phyloP scores from a whole-genome alignment of 2,888 invertebrate genomes.

The Scaptodrosophila latifasciaeformis region DNA sequence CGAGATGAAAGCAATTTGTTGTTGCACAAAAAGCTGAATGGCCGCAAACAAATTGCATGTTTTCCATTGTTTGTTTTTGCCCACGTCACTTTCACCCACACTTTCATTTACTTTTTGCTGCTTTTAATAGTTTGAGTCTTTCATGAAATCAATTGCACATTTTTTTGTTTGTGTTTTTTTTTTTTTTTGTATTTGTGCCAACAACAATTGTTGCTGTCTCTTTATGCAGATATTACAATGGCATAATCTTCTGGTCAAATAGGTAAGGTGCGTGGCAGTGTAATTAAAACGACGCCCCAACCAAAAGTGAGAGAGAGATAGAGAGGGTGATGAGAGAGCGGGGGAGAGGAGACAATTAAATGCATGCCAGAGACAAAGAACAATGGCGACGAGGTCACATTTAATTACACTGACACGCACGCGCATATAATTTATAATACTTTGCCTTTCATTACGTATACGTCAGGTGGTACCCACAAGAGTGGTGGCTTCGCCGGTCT shows the following conservation, averaged over 20 bases:
- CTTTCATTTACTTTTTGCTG: not conserved
- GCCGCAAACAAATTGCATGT: slow-evolving; percentile 41
- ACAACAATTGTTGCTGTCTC: not conserved
- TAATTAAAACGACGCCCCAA: slow-evolving; percentile 60
- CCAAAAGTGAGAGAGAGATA: no score
- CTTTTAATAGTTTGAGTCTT: not conserved
- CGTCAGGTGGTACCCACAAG: not conserved
- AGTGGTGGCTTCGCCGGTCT: no score
- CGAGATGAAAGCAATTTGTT: slow-evolving; percentile 47
- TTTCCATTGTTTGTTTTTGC: slow-evolving; percentile 20
- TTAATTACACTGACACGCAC: slow-evolving; percentile 49
- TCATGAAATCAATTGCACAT: slow-evolving; percentile 33
- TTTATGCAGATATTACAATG: no score
- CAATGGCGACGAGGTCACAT: slow-evolving; percentile 3
- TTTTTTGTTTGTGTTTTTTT: slow-evolving; percentile 22
- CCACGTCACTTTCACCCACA: no score
- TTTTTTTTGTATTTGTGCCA: not conserved
- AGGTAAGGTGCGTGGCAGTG: slow-evolving; percentile 47
- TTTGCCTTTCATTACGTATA: slow-evolving; percentile 13
- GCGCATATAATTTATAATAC: slow-evolving; percentile 36
- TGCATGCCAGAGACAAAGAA: slow-evolving; percentile 49
- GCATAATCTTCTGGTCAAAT: slow-evolving; percentile 20
- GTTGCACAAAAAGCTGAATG: slow-evolving; percentile 42
- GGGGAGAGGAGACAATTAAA: slow-evolving; percentile 51
- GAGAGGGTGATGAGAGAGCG: no score